These are phyloP conservation scores for Dicerorhinus sumatrensis DNA, from an alignment of 2,113 vertebrate species.

Conservation along the genomic window DNA sequence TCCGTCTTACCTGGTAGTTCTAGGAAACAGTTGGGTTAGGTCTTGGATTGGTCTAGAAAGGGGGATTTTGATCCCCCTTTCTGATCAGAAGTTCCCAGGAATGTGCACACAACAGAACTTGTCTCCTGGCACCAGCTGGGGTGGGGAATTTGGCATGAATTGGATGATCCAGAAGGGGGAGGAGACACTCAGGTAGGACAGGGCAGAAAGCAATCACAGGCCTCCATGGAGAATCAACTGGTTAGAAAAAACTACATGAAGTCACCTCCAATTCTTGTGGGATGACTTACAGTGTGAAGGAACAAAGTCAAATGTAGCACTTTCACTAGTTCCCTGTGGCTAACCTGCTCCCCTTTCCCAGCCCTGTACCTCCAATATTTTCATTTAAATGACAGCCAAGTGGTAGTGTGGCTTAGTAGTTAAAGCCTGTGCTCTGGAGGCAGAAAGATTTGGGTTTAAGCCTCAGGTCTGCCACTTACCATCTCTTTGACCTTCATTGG, in stretches of 20 bases:
- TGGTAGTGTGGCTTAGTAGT: background rate
- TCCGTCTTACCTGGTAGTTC: constrained; percentile 41
- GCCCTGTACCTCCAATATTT: background rate
- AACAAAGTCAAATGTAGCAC: background rate
- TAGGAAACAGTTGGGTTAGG: background rate
- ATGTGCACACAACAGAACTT: background rate
- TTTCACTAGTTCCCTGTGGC: background rate
- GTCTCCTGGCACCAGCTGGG: background rate
- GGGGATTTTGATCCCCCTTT: background rate
- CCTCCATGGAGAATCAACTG: background rate
- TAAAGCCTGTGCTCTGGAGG: background rate
- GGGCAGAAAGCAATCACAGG: background rate
- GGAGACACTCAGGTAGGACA: background rate
- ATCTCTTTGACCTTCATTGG: background rate
- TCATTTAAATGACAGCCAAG: background rate
- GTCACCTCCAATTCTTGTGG: accelerated
- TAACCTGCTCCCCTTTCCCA: background rate
- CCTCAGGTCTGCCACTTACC: background rate
- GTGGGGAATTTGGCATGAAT: background rate
- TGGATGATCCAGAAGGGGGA: background rate
- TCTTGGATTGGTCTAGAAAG: background rate
- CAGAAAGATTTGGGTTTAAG: background rate
- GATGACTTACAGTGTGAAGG: background rate
- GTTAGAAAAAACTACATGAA: background rate
- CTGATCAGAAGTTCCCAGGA: background rate